A percentile compares a stretch with the other conserved stretches of the same genome.
Evolutionary conservation across 2,113 vertebrate genomes (phyloP).

Genomic region (Vanacampus margaritifer): DNA sequence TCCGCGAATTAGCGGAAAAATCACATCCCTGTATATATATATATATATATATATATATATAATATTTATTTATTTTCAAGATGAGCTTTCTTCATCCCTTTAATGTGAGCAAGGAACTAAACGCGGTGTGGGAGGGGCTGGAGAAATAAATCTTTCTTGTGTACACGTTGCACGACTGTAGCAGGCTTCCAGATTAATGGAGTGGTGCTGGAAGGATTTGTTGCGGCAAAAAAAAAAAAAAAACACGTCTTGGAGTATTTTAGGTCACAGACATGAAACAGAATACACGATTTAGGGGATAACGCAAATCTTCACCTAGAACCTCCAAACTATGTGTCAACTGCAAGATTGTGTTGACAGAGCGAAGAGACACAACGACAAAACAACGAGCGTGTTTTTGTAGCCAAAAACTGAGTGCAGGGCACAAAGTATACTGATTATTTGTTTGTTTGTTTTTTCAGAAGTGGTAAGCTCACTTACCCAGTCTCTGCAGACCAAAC

Average conservation of each 20-base stretch:
- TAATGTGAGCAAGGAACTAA: background rate
- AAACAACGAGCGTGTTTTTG: too few species aligned
- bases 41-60: too few species aligned
- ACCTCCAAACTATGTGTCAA: background rate
- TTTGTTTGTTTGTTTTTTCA: background rate
- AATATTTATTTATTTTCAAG: too few species aligned
- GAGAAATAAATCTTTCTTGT: background rate
- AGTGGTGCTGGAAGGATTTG: background rate
- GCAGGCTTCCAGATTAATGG: constrained; percentile 1
- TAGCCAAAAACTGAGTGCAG: background rate
- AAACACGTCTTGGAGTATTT: background rate
- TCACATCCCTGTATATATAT: too few species aligned
- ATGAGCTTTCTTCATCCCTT: background rate
- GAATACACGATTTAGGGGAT: background rate
- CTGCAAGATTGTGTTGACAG: background rate
- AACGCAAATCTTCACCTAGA: background rate
- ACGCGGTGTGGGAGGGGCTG: background rate
- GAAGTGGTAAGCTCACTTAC: constrained; percentile 69
- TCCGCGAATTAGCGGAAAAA: too few species aligned
- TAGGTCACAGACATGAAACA: background rate
- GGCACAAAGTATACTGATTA: background rate
- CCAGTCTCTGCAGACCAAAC: constrained; percentile 94
- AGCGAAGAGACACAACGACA: background rate
- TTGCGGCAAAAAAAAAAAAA: background rate
- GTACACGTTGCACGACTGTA: background rate